Evolutionary conservation across 2,888 invertebrate species (phyloP), one percentile per base, ranked within the genome.

Genomic region (Rhyacophila evoluta): DNA sequence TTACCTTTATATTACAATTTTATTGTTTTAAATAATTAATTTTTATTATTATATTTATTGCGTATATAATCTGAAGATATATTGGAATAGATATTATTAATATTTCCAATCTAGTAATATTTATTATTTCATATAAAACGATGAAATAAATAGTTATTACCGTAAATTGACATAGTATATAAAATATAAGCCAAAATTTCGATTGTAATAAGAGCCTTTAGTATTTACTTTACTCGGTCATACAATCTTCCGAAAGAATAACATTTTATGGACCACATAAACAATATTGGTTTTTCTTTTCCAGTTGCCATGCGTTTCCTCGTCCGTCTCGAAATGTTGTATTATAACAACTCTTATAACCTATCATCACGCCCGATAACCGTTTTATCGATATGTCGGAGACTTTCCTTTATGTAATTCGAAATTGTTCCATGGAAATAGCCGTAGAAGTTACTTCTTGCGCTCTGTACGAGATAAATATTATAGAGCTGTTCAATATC

Each of bases 291-390:
- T 55, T 55, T 19, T 19, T n/a, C 55, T 19, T 55, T 25, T 10
- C 25, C 55, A 55, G 55, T 55, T 55, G 55, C 55, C 8, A 25
- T 55, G 25, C 8, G 55, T 8, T 55, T 55, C 55, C 55, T 55
- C 55, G 55, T 2, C 55, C 55, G 19, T 55, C 55, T 55, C 55
- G 19, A 55, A 55, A 55, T 55, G 55, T 55, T 55, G 55, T 55
- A 55, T 55, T 55, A 55, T 55, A 55, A 55, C 55, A 55, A 55
- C 55, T 55, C 55, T 4, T 19, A 39, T 75, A 75, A 75, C 79
- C 79, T 79, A 79, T 81, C 79, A 81, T 81, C 81, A 81, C 79
- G 81, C 75, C 72, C 79, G 77, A 79, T 81, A 81, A 81, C 77
- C 75, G 77, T 79, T 79, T 77, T 79, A 78, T 81, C 79, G 81